Conservation (phyloP, 2,113 vertebrate species). For the Trematomus loennbergii region DNA sequence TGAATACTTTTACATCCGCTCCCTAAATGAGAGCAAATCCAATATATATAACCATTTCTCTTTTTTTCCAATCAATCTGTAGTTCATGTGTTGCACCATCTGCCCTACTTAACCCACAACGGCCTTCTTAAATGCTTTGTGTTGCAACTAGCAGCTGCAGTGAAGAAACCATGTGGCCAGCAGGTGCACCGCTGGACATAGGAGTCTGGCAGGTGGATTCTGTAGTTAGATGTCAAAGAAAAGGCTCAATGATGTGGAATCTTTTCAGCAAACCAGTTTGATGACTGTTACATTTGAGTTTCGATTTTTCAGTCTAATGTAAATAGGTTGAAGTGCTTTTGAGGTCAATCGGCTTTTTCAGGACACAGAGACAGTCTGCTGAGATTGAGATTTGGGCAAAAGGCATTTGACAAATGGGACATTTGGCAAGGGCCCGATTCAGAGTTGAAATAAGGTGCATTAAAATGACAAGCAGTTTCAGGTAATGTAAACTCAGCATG, state of each 20-base stretch:
- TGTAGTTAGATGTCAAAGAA: slow-evolving; percentile 1
- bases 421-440: slow-evolving; percentile 9
- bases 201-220: not conserved
- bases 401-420: not conserved
- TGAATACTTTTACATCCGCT: not conserved
- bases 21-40: not conserved
- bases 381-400: not conserved
- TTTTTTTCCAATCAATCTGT: slow-evolving; percentile 18
- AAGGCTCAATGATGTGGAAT: not conserved
- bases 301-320: slow-evolving; percentile 14
- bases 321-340: slow-evolving; percentile 15
- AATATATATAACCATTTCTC: not conserved
- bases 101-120: slow-evolving; percentile 27
- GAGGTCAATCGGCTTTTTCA: slow-evolving; percentile 20
- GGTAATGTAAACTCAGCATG: not conserved
- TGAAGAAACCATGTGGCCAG: slow-evolving; percentile 21
- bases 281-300: not conserved
- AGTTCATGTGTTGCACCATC: slow-evolving; percentile 24
- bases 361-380: not conserved
- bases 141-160: slow-evolving; percentile 51
- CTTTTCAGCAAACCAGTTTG: slow-evolving; percentile 16
- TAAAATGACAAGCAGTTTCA: not conserved
- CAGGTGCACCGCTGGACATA: slow-evolving; percentile 58
- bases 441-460: not conserved
- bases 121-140: slow-evolving; percentile 22